Evolutionary conservation across 2,113 vertebrate species (phyloP).

Genomic region (Amblyopsis rosae): DNA sequence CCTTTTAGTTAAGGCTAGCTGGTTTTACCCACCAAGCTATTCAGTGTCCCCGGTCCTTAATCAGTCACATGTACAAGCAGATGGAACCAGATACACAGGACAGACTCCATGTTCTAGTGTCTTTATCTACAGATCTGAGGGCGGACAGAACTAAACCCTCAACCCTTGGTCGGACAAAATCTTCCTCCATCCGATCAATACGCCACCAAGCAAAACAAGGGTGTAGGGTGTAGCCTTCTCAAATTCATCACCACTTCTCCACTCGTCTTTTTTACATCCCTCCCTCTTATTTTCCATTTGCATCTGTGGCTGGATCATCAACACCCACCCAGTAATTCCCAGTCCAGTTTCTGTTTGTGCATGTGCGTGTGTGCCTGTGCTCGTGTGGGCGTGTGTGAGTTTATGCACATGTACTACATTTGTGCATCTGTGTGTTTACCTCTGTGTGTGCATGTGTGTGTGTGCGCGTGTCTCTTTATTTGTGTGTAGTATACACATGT

Average conservation of each 20-base stretch:
- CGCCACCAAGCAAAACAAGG: constrained; percentile 55
- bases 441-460: neutral
- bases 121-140: constrained; percentile 65
- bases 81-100: constrained; percentile 56
- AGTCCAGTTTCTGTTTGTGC: constrained; percentile 22
- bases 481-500: neutral
- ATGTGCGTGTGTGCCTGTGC: constrained; percentile 25
- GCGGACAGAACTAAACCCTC: neutral
- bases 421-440: constrained; percentile 9
- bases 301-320: constrained; percentile 59
- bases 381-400: constrained; percentile 26
- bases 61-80: constrained; percentile 29
- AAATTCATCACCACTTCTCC: constrained; percentile 50
- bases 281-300: constrained; percentile 56
- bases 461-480: neutral
- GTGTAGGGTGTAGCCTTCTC: constrained; percentile 66
- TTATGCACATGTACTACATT: neutral
- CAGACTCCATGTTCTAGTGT: constrained; percentile 30
- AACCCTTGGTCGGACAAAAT: constrained; percentile 30
- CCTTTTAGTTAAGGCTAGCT: too few relatives aligned
- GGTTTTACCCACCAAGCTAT: too few relatives aligned
- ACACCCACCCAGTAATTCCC: constrained; percentile 54
- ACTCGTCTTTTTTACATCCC: constrained; percentile 29
- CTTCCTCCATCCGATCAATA: constrained; percentile 60
- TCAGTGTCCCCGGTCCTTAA: too few relatives aligned